A percentile compares a stretch with the other conserved stretches of the same genome.
phyloP scores from a whole-genome alignment of 2,113 vertebrate genomes.

The Ictalurus punctatus region DNA sequence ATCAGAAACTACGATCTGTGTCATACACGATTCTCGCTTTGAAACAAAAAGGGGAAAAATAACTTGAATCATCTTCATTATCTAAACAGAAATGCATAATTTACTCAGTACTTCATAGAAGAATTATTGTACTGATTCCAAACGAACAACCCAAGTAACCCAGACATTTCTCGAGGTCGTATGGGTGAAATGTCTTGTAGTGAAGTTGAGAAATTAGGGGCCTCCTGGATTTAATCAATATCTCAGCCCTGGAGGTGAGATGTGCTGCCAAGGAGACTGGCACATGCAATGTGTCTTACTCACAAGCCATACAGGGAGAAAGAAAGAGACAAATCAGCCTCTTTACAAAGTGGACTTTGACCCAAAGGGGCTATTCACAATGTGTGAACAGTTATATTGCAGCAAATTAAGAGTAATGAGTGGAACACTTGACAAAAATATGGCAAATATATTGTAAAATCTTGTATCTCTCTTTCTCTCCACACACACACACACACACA shows the following conservation, averaged over 20 bases:
- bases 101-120: constrained; percentile 4
- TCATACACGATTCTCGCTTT: constrained; percentile 12
- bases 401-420: constrained; percentile 28
- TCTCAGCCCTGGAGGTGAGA: constrained; percentile 67
- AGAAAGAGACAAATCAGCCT: constrained; percentile 52
- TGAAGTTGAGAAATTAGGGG: constrained; percentile 77
- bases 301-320: constrained; percentile 61
- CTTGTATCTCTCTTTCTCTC: neutral
- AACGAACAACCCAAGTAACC: constrained; percentile 30
- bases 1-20: neutral
- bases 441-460: neutral
- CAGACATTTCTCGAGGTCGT: constrained; percentile 58
- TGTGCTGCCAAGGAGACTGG: constrained; percentile 74
- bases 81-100: constrained; percentile 39
- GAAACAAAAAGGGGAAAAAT: neutral
- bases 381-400: neutral
- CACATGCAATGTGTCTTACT: constrained; percentile 72
- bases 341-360: constrained; percentile 41
- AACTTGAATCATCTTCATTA: too few relatives aligned
- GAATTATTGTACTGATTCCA: constrained; percentile 31
- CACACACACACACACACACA: too few relatives aligned
- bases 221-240: constrained; percentile 74
- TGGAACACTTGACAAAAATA: neutral
- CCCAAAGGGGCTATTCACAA: constrained; percentile 34
- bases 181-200: constrained; percentile 70